Conservation (phyloP, 2,888 invertebrate genomes). For the Agrilus cyanescens region DNA sequence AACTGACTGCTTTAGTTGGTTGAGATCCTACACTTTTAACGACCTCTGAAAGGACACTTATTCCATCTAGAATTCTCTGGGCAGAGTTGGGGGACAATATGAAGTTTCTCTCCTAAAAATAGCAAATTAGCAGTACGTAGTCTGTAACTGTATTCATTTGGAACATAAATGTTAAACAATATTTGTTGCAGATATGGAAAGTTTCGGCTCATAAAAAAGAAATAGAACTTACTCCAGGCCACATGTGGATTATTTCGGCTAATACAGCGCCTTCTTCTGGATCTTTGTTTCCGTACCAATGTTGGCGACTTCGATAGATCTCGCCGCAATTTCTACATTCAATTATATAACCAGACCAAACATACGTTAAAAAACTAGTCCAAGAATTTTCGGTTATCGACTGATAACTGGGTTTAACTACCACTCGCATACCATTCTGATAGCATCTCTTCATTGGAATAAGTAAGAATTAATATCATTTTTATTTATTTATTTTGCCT, state of each 20-base stretch:
- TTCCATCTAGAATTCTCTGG: constrained; percentile 45
- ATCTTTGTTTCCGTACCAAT: constrained; percentile 70
- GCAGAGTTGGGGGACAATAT: constrained; percentile 31
- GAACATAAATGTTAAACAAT: too few species aligned
- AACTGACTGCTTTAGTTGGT: constrained; percentile 54
- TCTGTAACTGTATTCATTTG: too few species aligned
- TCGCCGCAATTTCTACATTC: constrained; percentile 66
- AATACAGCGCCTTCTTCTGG: constrained; percentile 57
- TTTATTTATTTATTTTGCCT: neutral
- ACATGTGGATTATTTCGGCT: constrained; percentile 55
- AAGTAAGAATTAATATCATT: neutral
- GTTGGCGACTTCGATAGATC: constrained; percentile 59
- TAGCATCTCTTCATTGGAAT: constrained; percentile 27
- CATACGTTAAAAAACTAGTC: constrained; percentile 59
- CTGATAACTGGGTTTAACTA: constrained; percentile 44
- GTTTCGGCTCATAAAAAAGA: constrained; percentile 10
- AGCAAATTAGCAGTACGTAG: constrained; percentile 14
- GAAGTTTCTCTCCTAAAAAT: constrained; percentile 29
- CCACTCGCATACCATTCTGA: constrained; percentile 37
- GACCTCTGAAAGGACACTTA: constrained; percentile 44
- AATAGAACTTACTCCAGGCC: constrained; percentile 44
- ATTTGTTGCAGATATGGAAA: neutral
- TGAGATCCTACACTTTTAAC: constrained; percentile 53
- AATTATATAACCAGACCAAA: constrained; percentile 68
- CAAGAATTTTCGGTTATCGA: constrained; percentile 42